Conservation (phyloP, 1,140 invertebrate species). For the Cydia splendana region DNA sequence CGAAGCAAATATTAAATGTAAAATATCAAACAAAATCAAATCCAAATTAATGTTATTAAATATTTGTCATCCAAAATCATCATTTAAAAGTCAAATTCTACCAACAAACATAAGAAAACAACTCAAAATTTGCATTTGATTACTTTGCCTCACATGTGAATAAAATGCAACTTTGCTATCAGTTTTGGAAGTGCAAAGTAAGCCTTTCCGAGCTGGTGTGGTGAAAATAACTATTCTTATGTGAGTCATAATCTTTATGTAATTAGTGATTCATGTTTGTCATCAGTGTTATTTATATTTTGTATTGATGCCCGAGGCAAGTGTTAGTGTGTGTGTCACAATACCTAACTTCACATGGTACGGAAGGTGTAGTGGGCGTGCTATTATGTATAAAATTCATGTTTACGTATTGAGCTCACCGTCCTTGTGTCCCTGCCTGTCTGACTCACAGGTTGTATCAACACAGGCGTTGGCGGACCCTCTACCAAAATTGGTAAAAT, state of each 20-base stretch:
- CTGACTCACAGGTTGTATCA: slow-evolving; percentile 71
- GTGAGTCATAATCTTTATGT: slow-evolving; percentile 11
- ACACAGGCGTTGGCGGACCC: slow-evolving; percentile 67
- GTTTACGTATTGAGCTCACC: slow-evolving; percentile 63
- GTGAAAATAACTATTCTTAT: too few relatives aligned
- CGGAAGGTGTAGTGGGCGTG: slow-evolving; percentile 38
- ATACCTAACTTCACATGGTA: slow-evolving; percentile 5
- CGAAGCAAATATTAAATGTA: too few relatives aligned
- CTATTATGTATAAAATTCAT: slow-evolving; percentile 65
- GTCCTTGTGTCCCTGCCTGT: slow-evolving; percentile 67
- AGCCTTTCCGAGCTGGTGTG: too few relatives aligned
- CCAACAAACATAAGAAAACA: too few relatives aligned
- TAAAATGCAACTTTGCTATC: too few relatives aligned
- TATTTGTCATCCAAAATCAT: too few relatives aligned
- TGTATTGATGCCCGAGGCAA: not conserved
- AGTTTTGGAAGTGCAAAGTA: too few relatives aligned
- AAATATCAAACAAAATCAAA: too few relatives aligned
- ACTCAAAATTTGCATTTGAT: too few relatives aligned
- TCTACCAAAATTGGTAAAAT: slow-evolving; percentile 57
- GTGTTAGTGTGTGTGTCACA: slow-evolving; percentile 13
- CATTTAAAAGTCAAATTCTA: too few relatives aligned
- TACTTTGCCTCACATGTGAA: too few relatives aligned
- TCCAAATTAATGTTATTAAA: too few relatives aligned
- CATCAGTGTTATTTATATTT: not conserved
- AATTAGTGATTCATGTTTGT: slow-evolving; percentile 11